Conservation (phyloP, 1,140 invertebrate species). For the Cyclina sinensis region DNA sequence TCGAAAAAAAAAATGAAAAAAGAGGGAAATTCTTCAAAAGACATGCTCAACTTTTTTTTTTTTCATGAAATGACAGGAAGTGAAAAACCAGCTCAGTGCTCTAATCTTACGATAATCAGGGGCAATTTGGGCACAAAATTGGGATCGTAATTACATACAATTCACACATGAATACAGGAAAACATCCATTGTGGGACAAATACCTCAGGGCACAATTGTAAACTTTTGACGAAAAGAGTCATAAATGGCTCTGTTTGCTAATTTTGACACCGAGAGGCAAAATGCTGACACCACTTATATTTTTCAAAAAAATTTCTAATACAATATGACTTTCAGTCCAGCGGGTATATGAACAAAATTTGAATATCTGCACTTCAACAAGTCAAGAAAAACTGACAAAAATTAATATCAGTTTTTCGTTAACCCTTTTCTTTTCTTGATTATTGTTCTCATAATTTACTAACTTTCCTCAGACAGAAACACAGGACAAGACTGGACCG, state of each 20-base stretch:
- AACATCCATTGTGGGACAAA: not conserved
- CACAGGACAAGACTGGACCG: no score
- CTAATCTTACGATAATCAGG: slow-evolving; percentile 1
- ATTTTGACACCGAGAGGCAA: not conserved
- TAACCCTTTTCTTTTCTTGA: no score
- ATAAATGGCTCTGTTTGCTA: not conserved
- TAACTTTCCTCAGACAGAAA: no score
- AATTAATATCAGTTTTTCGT: no score
- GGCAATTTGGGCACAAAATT: not conserved
- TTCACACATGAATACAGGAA: slow-evolving; percentile 21
- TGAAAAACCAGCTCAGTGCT: not conserved
- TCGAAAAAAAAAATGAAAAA: no score
- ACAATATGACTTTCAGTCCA: no score
- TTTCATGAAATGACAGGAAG: slow-evolving; percentile 23
- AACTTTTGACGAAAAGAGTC: not conserved
- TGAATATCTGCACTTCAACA: no score
- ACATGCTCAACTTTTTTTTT: not conserved
- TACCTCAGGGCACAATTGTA: not conserved
- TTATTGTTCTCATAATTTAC: no score
- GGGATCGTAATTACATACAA: not conserved
- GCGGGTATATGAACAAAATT: no score
- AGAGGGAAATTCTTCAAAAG: not conserved
- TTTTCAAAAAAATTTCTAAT: no score
- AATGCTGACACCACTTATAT: not conserved
- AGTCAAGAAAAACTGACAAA: no score